phyloP scores from a whole-genome alignment of 64 coral and sea anemone genomes.

The Actinia equina region DNA sequence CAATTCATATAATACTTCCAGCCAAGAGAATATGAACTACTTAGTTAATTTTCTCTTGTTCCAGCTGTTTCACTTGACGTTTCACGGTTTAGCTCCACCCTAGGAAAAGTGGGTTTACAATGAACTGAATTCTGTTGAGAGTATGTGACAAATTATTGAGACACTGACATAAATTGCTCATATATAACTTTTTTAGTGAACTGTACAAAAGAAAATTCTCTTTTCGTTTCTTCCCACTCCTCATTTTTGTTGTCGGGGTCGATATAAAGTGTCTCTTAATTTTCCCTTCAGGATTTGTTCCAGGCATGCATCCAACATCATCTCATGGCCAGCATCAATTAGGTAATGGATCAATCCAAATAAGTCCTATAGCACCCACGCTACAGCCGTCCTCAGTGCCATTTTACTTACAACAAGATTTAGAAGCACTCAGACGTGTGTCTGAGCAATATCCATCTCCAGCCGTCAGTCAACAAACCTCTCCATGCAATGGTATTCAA shows the following conservation, averaged over 20 bases:
- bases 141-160: too few relatives aligned
- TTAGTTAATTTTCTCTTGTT: too few relatives aligned
- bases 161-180: too few relatives aligned
- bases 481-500: slow-evolving; percentile 5
- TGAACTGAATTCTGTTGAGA: too few relatives aligned
- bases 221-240: too few relatives aligned
- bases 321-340: slow-evolving; percentile 24
- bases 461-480: slow-evolving; percentile 20
- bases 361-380: slow-evolving; percentile 68
- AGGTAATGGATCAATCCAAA: slow-evolving; percentile 45
- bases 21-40: too few relatives aligned
- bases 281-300: slow-evolving; percentile 4
- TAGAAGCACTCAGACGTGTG: slow-evolving; percentile 64
- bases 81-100: background rate
- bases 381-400: slow-evolving; percentile 83
- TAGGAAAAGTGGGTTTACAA: background rate
- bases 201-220: too few relatives aligned
- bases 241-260: too few relatives aligned
- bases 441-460: slow-evolving; percentile 52
- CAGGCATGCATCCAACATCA: slow-evolving; percentile 2
- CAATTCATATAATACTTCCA: background rate
- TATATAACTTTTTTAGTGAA: too few relatives aligned
- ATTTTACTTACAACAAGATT: slow-evolving; percentile 94
- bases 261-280: background rate
- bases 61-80: background rate